Evolutionary conservation across 2,113 vertebrate genomes (phyloP).

Genomic region (Nicator chloris): DNA sequence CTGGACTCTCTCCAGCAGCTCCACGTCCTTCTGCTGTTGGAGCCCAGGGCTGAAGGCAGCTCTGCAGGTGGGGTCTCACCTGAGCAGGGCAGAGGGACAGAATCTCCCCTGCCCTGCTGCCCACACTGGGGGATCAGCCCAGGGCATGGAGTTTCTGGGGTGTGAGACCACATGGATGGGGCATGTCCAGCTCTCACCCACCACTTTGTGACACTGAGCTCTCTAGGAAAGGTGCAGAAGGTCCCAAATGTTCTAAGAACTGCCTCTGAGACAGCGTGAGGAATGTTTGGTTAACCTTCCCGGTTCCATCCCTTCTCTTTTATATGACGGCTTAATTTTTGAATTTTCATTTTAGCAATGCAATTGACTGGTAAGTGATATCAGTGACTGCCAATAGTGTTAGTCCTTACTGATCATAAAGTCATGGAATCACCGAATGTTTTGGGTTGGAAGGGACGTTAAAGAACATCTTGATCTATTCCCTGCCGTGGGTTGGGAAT

Average conservation of each 20-base stretch:
- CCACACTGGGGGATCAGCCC: accelerated
- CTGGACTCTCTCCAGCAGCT: neutral
- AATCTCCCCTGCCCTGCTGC: neutral
- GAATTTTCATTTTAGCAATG: neutral
- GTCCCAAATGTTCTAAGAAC: neutral
- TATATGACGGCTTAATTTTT: neutral
- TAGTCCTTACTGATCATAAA: neutral
- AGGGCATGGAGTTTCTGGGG: neutral
- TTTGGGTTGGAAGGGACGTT: neutral
- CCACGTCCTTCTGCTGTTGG: neutral
- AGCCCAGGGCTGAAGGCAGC: neutral
- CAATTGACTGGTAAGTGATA: neutral
- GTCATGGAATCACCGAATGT: neutral
- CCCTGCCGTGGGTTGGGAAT: neutral
- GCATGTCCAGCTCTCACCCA: neutral
- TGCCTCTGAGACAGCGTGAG: neutral
- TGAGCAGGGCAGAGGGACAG: neutral
- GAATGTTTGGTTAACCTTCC: neutral
- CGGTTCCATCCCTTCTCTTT: neutral
- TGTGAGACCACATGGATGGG: neutral
- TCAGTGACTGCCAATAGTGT: neutral
- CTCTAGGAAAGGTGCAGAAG: neutral
- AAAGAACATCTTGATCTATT: neutral
- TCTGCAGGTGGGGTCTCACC: neutral
- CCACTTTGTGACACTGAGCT: neutral